Evolutionary conservation across 1,140 invertebrate genomes (phyloP).

Genomic region (Tribolium castaneum): DNA sequence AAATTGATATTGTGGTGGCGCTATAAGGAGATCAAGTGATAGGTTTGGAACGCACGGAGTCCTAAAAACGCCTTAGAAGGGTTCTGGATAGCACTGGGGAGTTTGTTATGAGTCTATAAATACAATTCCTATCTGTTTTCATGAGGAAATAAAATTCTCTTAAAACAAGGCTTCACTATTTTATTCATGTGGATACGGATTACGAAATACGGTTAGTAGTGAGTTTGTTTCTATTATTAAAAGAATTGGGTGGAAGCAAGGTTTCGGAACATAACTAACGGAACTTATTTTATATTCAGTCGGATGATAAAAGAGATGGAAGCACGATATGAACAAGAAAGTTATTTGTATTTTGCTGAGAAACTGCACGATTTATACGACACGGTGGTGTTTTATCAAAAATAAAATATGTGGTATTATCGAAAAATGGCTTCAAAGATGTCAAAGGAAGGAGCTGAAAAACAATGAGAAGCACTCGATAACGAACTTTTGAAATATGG

Average conservation of each 20-base stretch:
- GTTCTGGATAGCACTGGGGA: constrained; percentile 2
- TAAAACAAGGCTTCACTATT: constrained; percentile 18
- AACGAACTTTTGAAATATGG: background rate
- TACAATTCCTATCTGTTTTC: constrained; percentile 35
- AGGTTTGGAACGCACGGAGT: constrained; percentile 7
- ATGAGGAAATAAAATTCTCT: constrained; percentile 33
- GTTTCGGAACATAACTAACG: background rate
- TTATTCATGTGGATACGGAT: background rate
- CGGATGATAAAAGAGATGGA: background rate
- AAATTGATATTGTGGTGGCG: constrained; percentile 26
- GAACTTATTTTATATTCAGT: background rate
- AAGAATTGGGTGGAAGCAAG: background rate
- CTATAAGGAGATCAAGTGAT: constrained; percentile 25
- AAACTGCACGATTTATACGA: background rate
- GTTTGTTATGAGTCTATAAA: constrained; percentile 34
- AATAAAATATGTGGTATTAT: background rate
- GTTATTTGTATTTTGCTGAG: background rate
- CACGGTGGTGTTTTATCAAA: background rate
- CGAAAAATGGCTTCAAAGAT: background rate
- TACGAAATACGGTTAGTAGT: constrained; percentile 2
- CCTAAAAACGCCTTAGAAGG: constrained; percentile 12
- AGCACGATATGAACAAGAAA: background rate
- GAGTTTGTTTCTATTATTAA: background rate
- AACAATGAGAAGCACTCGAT: background rate
- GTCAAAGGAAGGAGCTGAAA: background rate